Evolutionary conservation across 2,888 invertebrate genomes (phyloP), one percentile per base, ranked within the genome.

Genomic region (Synanthedon tipuliformis): DNA sequence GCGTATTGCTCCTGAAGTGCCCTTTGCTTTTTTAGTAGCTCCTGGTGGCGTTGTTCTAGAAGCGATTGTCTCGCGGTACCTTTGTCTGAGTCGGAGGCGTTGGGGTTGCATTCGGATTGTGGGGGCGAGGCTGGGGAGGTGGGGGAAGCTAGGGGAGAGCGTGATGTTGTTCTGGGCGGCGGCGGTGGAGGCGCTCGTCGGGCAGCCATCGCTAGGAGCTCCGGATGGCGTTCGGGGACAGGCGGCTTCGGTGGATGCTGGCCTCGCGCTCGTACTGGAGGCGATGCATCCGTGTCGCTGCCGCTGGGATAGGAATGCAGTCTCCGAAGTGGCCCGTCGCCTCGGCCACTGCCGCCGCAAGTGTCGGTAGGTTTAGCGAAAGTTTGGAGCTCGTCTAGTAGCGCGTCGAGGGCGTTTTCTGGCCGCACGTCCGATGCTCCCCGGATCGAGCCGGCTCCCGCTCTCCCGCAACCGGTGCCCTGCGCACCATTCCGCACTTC

Each of bases 371-470:
- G 95, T 75, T 93, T 92, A 53, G 95, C 92, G 81, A 95, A 95
- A 40, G 95, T 95, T 83, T 96, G 95, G 61, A 96, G 90, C 82
- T 96, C 96, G 81, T 95, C 95, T 94, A 96, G 88, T 93, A 96
- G 86, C 92, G 95, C 95, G 92, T 96, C 96, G 94, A 96, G 95
- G 92, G 96, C 95, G 93, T 96, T 96, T 92, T 96, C 95, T 90
- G 95, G 90, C 88, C 93, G 92, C 87, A 76, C 57, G 57, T 82
- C 83, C 62, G 73, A 61, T 57, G 61, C 69, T 75, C 55, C 75
- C 59, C 74, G 69, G 59, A 61, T 59, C 61, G 66, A 62, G 57
- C 66, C 60, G 63, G 66, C 62, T 57, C 66, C 60, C 63, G 65
- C 73, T 80, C 85, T 74, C 63, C 73, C 78, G 75, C 59, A 68